A percentile compares a stretch with the other conserved stretches of the same genome.
These are phyloP conservation scores for Drosophila pachea DNA, from an alignment of 1,140 invertebrate genomes.

Conservation along the genomic window DNA sequence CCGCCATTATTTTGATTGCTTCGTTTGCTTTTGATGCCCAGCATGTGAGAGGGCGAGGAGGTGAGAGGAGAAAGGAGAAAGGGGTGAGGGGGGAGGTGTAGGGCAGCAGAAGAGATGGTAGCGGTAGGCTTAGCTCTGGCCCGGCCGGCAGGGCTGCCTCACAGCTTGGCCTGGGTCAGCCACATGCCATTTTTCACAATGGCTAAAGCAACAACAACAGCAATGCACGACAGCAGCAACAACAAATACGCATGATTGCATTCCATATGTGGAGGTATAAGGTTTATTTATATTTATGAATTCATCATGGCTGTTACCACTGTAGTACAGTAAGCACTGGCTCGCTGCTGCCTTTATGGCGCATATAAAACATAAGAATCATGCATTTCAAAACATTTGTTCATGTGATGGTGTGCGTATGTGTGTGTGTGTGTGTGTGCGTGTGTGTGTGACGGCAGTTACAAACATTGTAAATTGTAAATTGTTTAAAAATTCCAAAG, in stretches of 20 bases:
- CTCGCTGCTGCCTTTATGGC: not conserved
- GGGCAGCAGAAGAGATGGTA: too few relatives aligned
- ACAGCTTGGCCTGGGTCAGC: constrained; percentile 2
- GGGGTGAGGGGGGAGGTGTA: too few relatives aligned
- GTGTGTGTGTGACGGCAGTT: too few relatives aligned
- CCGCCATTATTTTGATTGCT: constrained; percentile 72
- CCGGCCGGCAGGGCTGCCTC: not conserved
- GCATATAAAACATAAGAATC: constrained; percentile 29
- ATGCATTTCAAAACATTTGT: constrained; percentile 40
- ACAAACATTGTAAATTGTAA: too few relatives aligned
- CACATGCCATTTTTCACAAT: constrained; percentile 37
- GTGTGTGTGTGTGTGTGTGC: too few relatives aligned
- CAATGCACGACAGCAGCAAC: constrained; percentile 5
- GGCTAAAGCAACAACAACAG: constrained; percentile 6
- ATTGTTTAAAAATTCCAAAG: not conserved
- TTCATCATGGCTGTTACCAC: constrained; percentile 57
- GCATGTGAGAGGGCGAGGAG: not conserved
- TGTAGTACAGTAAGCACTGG: constrained; percentile 18
- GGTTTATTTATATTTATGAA: constrained; percentile 74
- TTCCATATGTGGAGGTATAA: constrained; percentile 53
- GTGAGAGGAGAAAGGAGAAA: too few relatives aligned
- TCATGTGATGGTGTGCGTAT: too few relatives aligned
- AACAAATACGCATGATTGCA: constrained; percentile 64
- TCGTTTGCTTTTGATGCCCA: constrained; percentile 59
- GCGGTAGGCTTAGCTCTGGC: constrained; percentile 22